A percentile compares a stretch with the other conserved stretches of the same genome.
Evolutionary conservation across 2,113 vertebrate genomes (phyloP).

Genomic region (Antechinus flavipes): DNA sequence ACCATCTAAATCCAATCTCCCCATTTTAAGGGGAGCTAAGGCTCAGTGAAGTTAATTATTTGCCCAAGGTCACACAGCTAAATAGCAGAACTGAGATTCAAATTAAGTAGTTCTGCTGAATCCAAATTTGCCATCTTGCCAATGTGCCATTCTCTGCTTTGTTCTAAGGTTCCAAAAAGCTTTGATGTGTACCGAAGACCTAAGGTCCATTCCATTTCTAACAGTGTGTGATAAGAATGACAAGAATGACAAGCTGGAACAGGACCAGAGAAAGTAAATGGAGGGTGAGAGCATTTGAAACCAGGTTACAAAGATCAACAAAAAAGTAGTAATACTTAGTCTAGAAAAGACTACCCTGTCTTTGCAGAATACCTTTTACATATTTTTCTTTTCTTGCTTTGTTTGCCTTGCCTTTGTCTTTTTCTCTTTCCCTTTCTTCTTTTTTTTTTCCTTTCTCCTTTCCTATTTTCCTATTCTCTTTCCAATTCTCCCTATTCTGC

Average conservation of each 20-base stretch:
- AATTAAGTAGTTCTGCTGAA: background rate
- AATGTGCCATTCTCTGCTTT: background rate
- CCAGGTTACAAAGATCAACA: background rate
- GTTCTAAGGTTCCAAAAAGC: background rate
- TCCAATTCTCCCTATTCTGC: background rate
- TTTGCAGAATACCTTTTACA: background rate
- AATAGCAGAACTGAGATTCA: background rate
- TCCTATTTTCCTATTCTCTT: background rate
- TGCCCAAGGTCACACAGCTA: background rate
- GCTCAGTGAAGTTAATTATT: background rate
- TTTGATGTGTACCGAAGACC: background rate
- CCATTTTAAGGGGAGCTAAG: background rate
- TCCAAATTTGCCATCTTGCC: background rate
- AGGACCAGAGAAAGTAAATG: background rate
- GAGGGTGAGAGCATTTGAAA: background rate
- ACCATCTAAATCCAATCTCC: background rate
- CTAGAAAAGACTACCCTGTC: background rate
- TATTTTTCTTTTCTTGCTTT: background rate
- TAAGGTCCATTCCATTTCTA: background rate
- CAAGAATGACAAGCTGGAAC: background rate
- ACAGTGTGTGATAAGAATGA: background rate
- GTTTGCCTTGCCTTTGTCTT: background rate
- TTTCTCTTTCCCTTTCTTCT: no score
- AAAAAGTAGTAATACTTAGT: background rate
- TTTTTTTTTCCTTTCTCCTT: background rate